Evolutionary conservation across 2,113 vertebrate genomes (phyloP), one percentile per base, ranked within the genome.

Genomic region (Malurus cyaneus): DNA sequence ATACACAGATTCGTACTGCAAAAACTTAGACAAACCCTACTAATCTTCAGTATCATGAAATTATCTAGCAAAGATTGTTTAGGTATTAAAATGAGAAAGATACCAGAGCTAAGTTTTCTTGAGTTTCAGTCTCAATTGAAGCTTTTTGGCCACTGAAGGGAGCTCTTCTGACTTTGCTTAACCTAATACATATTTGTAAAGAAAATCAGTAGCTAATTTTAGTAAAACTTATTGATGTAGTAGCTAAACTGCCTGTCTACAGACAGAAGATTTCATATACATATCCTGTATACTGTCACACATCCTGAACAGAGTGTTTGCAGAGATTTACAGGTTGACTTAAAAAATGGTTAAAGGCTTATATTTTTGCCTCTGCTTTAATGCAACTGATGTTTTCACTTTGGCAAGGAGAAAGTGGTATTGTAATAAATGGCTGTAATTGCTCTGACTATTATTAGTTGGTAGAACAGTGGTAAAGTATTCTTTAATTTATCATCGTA

Each of bases 401-500:
- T 42, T 46, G 32, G 32, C 56, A 72, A 39, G 36, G 39, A 82
- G 64, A 88, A 83, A 77, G 36, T 18, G 6, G 34, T 89, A 19
- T 19, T 82, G 47, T 65, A 94, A 85, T 82, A 88, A 95, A 89
- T 62, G 39, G 7, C 29, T 80, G 32, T 92, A 89, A 89, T 86
- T 88, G 54, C 26, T 61, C 34, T 85, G 49, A 60, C 67, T 88
- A 31, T 31, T 87, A 65, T 73, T 92, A 87, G 36, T 61, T 79
- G 42, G 50, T 87, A 82, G 65, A 92, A 80, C 12, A 47, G 6
- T 73, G 26, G 14, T 47, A 32, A 13, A 32, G 49, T 34, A 82
- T 61, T 74, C 72, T 80, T 93, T 86, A 92, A 89, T 94, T 92
- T 94, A 96, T 94, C 74, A 92, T 91, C 0, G 0, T 94, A 79